Evolutionary conservation across 64 coral and sea anemone species (phyloP).

Genomic region (Montipora foliosa): DNA sequence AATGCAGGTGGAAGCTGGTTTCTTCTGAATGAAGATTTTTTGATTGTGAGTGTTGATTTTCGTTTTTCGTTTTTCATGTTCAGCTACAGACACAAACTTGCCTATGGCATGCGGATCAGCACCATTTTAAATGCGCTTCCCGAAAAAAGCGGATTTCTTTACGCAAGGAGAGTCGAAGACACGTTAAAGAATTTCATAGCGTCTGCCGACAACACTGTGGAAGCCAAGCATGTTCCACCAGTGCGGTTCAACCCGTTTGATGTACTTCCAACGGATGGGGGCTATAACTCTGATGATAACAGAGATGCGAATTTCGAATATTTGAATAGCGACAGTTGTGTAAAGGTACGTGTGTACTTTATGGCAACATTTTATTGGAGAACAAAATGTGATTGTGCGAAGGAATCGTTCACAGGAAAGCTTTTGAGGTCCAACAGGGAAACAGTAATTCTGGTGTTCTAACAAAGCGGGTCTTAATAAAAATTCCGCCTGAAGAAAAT

Average conservation of each 20-base stretch:
- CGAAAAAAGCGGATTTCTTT: slow-evolving; percentile 57
- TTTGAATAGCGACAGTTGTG: slow-evolving; percentile 46
- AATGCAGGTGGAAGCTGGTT: too few relatives aligned
- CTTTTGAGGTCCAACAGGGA: too few relatives aligned
- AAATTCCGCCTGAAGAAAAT: too few relatives aligned
- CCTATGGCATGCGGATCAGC: slow-evolving; percentile 42
- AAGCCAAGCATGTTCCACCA: neutral
- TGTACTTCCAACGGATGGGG: neutral
- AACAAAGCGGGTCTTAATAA: too few relatives aligned
- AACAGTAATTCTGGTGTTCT: too few relatives aligned
- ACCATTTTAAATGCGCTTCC: slow-evolving; percentile 66
- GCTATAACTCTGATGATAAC: slow-evolving; percentile 15
- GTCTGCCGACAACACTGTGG: slow-evolving; percentile 43
- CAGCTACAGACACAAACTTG: slow-evolving; percentile 76
- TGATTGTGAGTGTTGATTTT: neutral
- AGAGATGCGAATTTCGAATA: neutral
- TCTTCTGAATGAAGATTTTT: too few relatives aligned
- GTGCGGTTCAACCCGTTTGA: neutral
- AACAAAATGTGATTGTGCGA: too few relatives aligned
- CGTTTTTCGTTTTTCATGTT: neutral
- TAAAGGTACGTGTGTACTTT: neutral
- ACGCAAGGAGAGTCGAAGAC: slow-evolving; percentile 81
- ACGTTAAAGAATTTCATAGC: slow-evolving; percentile 83
- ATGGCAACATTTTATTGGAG: too few relatives aligned
- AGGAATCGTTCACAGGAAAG: too few relatives aligned